These are phyloP conservation scores for Galemys pyrenaicus DNA, from an alignment of 2,113 vertebrate species.

Conservation along the genomic window DNA sequence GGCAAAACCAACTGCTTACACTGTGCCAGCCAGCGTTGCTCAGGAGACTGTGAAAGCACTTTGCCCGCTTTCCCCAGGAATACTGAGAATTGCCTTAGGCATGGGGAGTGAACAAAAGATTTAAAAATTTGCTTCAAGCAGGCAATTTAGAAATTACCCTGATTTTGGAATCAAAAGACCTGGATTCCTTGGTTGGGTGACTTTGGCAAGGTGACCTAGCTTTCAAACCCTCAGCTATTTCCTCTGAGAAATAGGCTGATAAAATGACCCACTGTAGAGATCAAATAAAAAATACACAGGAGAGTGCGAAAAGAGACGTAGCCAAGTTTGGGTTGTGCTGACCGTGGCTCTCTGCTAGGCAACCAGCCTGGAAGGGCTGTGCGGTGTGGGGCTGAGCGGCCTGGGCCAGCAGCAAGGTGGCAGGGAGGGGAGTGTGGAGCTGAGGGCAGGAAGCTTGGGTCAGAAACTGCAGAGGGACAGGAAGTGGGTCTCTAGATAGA, in stretches of 20 bases:
- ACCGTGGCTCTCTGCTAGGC: background rate
- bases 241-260: background rate
- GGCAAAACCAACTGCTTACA: background rate
- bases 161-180: background rate
- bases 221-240: background rate
- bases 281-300: background rate
- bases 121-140: background rate
- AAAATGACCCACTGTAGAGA: background rate
- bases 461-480: no score
- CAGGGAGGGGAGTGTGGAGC: background rate
- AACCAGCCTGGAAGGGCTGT: background rate
- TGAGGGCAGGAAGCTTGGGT: background rate
- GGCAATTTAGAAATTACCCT: background rate
- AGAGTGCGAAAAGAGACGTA: background rate
- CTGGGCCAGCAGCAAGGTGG: background rate
- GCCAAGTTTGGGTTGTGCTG: background rate
- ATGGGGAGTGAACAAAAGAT: conserved; percentile 1
- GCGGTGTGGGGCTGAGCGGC: background rate
- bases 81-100: background rate
- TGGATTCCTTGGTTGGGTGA: background rate
- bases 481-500: background rate
- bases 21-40: background rate
- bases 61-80: background rate
- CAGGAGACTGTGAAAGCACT: background rate
- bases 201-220: background rate